These are phyloP conservation scores for Cremastobaeus sp. DNA, from an alignment of 2,888 invertebrate genomes.

Conservation along the genomic window DNA sequence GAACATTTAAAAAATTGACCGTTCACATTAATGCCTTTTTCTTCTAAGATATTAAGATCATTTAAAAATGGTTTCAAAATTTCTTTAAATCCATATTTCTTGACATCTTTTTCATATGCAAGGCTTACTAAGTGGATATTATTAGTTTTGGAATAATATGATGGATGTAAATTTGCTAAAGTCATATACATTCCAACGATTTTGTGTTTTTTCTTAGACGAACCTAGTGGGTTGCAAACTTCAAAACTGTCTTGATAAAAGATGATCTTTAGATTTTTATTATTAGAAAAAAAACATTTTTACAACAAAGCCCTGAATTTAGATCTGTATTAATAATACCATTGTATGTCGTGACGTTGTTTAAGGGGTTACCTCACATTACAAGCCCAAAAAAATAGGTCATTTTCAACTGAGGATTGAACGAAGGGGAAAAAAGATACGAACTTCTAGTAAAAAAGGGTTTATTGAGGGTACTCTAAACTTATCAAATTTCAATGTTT, in stretches of 20 bases:
- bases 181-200: conserved; percentile 17
- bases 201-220: conserved; percentile 14
- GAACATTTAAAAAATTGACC: conserved; percentile 11
- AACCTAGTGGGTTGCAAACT: conserved; percentile 28
- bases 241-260: conserved; percentile 25
- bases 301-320: conserved; percentile 23
- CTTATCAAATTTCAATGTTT: too few relatives aligned
- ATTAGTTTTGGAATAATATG: conserved; percentile 15
- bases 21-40: conserved; percentile 4
- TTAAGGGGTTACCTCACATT: too few relatives aligned
- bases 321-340: conserved; percentile 18
- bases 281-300: conserved; percentile 9
- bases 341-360: not conserved
- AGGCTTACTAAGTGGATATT: conserved; percentile 25
- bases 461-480: too few relatives aligned
- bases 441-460: too few relatives aligned
- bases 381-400: too few relatives aligned
- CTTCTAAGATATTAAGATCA: conserved; percentile 20
- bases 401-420: too few relatives aligned
- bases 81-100: conserved; percentile 11
- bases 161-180: conserved; percentile 19
- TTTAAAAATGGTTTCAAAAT: conserved; percentile 11
- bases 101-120: conserved; percentile 14
- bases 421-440: too few relatives aligned
- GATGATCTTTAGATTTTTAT: conserved; percentile 6